Evolutionary conservation across 1,140 invertebrate genomes (phyloP), one percentile per base, ranked within the genome.

Genomic region (Drosophila bocqueti): DNA sequence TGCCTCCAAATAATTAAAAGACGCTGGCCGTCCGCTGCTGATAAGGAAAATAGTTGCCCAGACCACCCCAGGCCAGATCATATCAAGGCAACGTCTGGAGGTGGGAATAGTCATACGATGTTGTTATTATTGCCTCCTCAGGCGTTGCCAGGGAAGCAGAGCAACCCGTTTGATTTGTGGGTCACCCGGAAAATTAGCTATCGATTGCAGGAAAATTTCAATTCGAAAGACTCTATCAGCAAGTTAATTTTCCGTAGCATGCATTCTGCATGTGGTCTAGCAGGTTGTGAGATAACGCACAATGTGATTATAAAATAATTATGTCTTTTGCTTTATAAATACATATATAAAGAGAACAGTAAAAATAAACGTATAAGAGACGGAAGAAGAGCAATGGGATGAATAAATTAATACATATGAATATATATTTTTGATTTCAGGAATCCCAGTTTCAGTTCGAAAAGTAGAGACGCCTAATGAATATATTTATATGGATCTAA

Each of bases 21-120:
- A 54, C 42, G 42, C 36, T 66, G 34, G 16, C 15, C 66, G 71
- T 61, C 36, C 11, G 4, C 38, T 45, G 24, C 55, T 61, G 71
- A 74, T 74, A 74, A 73, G 68, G n/a, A 24, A 43, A 34, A 43
- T 29, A 46, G 24, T 50, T 15, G 64, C n/a, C 40, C 34, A 57
- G 63, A 54, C 62, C 21, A 55, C 49, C 54, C 49, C n/a, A 45
- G 61, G 16, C 38, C 49, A 73, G 55, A 72, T 46, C 55, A 38
- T 61, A 73, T 61, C 57, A 73, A 31, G 52, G n/a, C 11, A 58
- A 21, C 31, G 67, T 73, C 69, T 73, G 54, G 64, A 26, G n/a
- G 64, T 10, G 24, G 15, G 45, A 72, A 61, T 26, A 73, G 67
- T 73, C 69, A 73, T 61, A 72, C 67, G 69, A 73, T 73, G 29